Base-by-base conservation (phyloP, 1,140 invertebrate species). In the Panonychus citri region DNA sequence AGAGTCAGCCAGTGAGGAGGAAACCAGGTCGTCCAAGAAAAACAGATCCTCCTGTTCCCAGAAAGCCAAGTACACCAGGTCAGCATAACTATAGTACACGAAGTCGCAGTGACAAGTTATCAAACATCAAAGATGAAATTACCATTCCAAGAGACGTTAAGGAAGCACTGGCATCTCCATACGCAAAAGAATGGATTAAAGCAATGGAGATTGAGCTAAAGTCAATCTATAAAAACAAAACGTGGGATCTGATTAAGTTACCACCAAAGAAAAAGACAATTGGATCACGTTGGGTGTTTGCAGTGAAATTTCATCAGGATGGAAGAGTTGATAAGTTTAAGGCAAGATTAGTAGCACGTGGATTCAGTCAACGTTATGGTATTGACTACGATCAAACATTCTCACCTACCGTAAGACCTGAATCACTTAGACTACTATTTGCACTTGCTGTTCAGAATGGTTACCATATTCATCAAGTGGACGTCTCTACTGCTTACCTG, bases 201-300 rank as follows among this genome's bases (percentile, higher is more conserved):
- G 71, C 69, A n/a, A 69, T 71, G 56, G 26, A 68, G 10, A 65
- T 63, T 27, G 68, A 73, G 61, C 60, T 69, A 10, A 34, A 64
- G 2, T 56, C 65, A n/a, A 59, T 66, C n/a, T 53, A 59, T 7
- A 63, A 67, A 54, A 67, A 70, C 61, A 59, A 67, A 40, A 67
- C 66, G 19, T 72, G 66, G 66, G 56, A 60, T 3, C 0, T 69
- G 15, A 61, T 64, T 10, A 39, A 65, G 12, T 58, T 61, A 54
- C 67, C 64, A 30, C 3, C 5, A 34, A 52, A 53, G 30, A 50
- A 48, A 34, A 62, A 49, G 40, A 49, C 50, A 12, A 59, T 69
- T 26, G 63, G 40, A 67, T 69, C 62, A 54, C 40, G 53, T 60
- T 71, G 66, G 67, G 65, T 72, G 13, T 65, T 63, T 15, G 66